Conservation (phyloP, 2,888 invertebrate genomes). For the Flexamia atlantica region DNA sequence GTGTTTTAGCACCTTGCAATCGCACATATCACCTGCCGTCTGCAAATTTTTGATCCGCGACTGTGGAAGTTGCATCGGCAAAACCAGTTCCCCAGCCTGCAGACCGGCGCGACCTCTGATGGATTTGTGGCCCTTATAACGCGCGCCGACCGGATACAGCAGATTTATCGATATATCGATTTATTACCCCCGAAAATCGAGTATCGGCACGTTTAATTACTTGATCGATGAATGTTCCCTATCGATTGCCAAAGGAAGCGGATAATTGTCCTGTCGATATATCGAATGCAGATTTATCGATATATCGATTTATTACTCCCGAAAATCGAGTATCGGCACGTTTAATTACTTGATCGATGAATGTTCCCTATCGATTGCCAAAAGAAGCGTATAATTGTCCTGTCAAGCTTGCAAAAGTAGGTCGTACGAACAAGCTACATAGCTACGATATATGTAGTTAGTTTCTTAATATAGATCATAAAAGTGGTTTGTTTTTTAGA, state of each 20-base stretch:
- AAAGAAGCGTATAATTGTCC: no score
- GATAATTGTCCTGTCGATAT: no score
- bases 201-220: neutral
- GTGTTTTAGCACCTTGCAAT: neutral
- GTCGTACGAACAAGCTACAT: no score
- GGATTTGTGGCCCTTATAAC: neutral
- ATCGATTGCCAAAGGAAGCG: no score
- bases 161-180: neutral
- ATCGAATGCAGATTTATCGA: neutral
- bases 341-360: neutral
- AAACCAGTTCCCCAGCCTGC: neutral
- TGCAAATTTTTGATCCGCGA: neutral
- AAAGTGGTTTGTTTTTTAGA: no score
- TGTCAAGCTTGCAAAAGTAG: no score
- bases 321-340: neutral
- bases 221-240: neutral
- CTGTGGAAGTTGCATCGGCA: neutral
- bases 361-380: no score
- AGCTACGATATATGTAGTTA: no score
- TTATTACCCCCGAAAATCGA: neutral
- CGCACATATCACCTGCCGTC: neutral
- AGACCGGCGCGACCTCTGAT: neutral
- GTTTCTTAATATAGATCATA: no score
- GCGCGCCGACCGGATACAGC: neutral
- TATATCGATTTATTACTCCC: no score